Evolutionary conservation across 2,797 vertebrate genomes (phyloP).

Genomic region (Clamator glandarius): DNA sequence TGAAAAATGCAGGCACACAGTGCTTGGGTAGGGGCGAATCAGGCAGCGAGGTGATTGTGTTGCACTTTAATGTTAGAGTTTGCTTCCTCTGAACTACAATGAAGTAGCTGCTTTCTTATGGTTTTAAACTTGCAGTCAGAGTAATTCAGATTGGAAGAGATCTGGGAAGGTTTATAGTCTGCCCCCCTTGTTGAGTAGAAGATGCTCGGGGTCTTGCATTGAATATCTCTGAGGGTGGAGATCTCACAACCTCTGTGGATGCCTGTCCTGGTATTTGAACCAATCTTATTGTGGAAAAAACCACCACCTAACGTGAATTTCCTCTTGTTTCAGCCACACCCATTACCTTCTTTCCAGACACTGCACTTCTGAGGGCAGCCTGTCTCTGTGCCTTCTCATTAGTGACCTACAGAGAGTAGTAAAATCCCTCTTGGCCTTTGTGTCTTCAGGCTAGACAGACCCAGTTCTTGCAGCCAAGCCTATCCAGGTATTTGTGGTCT

Average conservation of each 20-base stretch:
- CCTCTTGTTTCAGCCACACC: neutral
- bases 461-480: neutral
- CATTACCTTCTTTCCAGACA: neutral
- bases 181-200: neutral
- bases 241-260: neutral
- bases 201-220: neutral
- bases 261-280: neutral
- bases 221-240: neutral
- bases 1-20: neutral
- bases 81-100: neutral
- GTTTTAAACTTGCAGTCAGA: neutral
- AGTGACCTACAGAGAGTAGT: neutral
- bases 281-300: neutral
- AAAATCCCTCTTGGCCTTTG: neutral
- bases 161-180: neutral
- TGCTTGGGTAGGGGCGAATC: neutral
- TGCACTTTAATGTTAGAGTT: neutral
- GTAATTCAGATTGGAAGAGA: neutral
- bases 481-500: fast-evolving
- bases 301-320: no score
- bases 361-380: neutral
- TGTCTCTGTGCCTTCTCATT: fast-evolving
- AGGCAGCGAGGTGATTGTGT: neutral
- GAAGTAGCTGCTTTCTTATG: neutral
- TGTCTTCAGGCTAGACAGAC: neutral